Evolutionary conservation across 2,797 vertebrate genomes (phyloP).

Genomic region (Arrhamphus sclerolepis): DNA sequence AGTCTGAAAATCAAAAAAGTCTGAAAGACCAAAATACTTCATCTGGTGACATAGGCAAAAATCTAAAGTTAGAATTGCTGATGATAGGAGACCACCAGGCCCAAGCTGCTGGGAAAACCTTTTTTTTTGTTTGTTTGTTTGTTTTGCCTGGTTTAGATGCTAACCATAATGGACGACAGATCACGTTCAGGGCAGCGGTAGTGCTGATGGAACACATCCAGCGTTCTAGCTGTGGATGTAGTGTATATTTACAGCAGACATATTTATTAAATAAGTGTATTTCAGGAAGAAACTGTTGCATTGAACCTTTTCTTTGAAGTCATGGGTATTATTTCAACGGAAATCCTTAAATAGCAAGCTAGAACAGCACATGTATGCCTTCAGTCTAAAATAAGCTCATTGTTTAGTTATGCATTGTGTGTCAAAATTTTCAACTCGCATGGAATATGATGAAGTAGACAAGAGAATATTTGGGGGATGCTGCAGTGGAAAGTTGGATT

Average conservation of each 20-base stretch:
- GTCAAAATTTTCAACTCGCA: no score
- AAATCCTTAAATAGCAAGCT: no score
- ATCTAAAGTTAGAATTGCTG: neutral
- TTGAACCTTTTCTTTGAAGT: neutral
- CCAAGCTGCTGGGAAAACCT: neutral
- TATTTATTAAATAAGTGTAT: neutral
- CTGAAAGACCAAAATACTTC: neutral
- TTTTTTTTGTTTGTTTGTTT: no score
- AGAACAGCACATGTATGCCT: no score
- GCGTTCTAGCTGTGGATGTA: neutral
- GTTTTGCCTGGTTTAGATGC: constrained; percentile 6
- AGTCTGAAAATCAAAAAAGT: no score
- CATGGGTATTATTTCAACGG: no score
- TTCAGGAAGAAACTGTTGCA: no score
- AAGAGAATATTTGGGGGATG: constrained; percentile 31
- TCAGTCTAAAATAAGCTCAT: no score
- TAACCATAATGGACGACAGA: neutral
- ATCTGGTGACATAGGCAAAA: neutral
- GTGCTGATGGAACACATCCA: neutral
- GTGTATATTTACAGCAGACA: neutral
- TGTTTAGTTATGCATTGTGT: no score
- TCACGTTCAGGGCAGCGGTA: neutral
- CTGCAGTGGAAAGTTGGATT: constrained; percentile 1
- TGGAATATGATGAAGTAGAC: constrained; percentile 15
- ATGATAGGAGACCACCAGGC: neutral